These are phyloP conservation scores for Coptodon rendalli DNA, from an alignment of 2,113 vertebrate genomes.

Conservation along the genomic window DNA sequence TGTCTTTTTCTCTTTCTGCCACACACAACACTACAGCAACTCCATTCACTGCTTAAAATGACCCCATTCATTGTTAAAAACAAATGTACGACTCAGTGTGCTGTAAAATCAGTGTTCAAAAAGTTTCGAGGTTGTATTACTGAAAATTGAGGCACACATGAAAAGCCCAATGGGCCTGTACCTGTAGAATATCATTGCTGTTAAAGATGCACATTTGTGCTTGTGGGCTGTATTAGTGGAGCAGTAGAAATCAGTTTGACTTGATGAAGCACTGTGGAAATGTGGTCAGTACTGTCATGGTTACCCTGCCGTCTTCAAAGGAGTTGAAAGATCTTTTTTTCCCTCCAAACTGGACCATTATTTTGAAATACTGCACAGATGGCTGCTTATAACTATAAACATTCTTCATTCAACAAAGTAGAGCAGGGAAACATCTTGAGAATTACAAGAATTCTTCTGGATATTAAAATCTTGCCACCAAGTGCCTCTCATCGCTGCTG, in stretches of 20 bases:
- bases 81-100: background rate
- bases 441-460: background rate
- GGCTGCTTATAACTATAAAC: background rate
- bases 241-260: background rate
- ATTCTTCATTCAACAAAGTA: background rate
- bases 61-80: background rate
- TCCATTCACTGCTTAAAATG: background rate
- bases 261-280: background rate
- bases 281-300: background rate
- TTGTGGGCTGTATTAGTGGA: background rate
- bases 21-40: background rate
- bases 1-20: background rate
- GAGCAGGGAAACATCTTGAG: background rate
- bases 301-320: background rate
- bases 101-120: background rate
- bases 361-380: background rate
- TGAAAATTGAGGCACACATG: background rate
- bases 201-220: background rate
- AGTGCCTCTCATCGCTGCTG: background rate
- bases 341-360: background rate
- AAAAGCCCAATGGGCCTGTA: background rate
- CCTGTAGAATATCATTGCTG: background rate
- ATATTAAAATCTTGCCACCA: background rate
- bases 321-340: background rate
- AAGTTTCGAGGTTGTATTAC: background rate